A percentile compares a stretch with the other conserved stretches of the same genome.
Evolutionary conservation across 2,113 vertebrate species (phyloP).

Genomic region (Bucco capensis): DNA sequence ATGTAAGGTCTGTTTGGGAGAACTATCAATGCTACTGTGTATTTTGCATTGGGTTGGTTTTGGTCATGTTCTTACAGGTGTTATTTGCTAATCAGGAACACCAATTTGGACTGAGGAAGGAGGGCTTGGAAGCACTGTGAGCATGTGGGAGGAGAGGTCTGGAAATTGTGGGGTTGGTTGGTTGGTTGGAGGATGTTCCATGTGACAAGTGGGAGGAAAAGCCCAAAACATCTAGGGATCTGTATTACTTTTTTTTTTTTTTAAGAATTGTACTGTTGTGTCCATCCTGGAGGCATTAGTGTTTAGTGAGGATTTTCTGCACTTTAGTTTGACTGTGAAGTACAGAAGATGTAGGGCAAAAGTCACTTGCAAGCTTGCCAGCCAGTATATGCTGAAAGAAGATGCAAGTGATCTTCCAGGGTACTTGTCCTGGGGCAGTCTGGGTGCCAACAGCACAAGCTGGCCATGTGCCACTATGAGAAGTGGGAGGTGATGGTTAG

Average conservation of each 20-base stretch:
- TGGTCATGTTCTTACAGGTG: not conserved
- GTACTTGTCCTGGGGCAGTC: not conserved
- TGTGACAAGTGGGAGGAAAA: not conserved
- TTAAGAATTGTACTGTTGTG: not conserved
- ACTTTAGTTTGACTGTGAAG: not conserved
- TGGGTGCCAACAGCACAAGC: not conserved
- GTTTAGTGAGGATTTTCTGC: not conserved
- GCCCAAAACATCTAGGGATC: not conserved
- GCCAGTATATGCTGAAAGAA: not conserved
- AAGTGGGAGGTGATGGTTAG: not conserved
- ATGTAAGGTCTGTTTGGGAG: not conserved
- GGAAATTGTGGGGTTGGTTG: not conserved
- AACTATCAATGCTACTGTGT: not conserved
- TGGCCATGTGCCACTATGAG: fast-evolving
- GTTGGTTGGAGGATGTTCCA: not conserved
- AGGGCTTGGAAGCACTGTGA: not conserved
- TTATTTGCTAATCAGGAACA: not conserved
- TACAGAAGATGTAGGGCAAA: not conserved
- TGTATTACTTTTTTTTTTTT: not conserved
- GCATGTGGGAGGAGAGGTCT: not conserved
- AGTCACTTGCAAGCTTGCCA: not conserved
- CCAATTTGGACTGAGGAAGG: not conserved
- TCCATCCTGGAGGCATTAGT: not conserved
- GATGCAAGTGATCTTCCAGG: not conserved
- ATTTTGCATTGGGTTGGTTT: not conserved